A percentile compares a stretch with the other conserved stretches of the same genome.
These are phyloP conservation scores for Neolamprologus modestus DNA, from an alignment of 2,113 vertebrate genomes.

Conservation along the genomic window DNA sequence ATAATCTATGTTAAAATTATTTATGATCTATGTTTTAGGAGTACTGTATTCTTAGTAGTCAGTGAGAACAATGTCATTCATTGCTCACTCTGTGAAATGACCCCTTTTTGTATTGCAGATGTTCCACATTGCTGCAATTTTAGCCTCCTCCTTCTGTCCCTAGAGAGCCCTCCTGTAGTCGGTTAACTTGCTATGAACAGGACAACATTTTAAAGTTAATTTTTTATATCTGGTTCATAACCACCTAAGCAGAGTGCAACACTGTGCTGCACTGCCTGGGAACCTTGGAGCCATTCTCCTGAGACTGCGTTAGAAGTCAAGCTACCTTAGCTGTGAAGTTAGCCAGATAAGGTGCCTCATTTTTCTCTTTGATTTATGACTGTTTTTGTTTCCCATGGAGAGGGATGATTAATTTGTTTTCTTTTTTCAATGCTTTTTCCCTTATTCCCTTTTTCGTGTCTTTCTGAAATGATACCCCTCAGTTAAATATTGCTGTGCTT, in stretches of 20 bases:
- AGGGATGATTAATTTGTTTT: constrained; percentile 66
- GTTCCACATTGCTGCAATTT: constrained; percentile 10
- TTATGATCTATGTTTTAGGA: background rate
- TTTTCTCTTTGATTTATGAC: constrained; percentile 72
- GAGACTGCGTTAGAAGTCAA: constrained; percentile 62
- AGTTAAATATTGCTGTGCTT: background rate
- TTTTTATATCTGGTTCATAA: constrained; percentile 59
- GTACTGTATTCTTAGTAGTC: background rate
- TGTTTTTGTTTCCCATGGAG: constrained; percentile 64
- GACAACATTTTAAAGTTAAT: constrained; percentile 33
- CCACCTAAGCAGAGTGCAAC: constrained; percentile 22
- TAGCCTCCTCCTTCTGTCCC: background rate
- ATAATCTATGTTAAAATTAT: background rate
- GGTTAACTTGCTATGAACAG: background rate
- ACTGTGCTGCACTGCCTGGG: background rate
- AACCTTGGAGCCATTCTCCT: constrained; percentile 51
- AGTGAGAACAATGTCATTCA: background rate
- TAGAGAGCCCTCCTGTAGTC: background rate
- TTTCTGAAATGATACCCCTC: constrained; percentile 8
- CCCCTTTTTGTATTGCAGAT: background rate
- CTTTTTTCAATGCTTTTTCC: constrained; percentile 44
- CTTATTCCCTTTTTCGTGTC: background rate
- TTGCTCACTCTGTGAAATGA: background rate
- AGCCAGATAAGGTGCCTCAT: constrained; percentile 68
- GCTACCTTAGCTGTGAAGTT: constrained; percentile 72